phyloP scores from a whole-genome alignment of 2,113 vertebrate genomes.

The Chaetorhynchus papuensis region DNA sequence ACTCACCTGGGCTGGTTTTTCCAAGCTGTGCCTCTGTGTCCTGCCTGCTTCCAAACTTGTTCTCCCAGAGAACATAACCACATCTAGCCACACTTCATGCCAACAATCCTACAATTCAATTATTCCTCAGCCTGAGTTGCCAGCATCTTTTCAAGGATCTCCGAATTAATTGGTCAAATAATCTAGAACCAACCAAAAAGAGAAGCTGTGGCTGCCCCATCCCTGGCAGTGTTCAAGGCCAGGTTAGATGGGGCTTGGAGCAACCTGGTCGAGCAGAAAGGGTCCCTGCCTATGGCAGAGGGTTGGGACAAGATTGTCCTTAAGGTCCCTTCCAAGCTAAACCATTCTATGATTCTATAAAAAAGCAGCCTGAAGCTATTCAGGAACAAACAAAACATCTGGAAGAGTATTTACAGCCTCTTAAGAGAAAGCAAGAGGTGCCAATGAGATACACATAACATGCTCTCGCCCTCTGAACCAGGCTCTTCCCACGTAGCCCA shows the following conservation, averaged over 20 bases:
- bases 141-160: neutral
- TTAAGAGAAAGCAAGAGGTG: neutral
- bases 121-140: neutral
- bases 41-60: neutral
- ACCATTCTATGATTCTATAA: neutral
- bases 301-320: neutral
- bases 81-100: neutral
- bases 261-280: neutral
- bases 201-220: neutral
- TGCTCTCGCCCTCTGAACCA: neutral
- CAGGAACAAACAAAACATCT: neutral
- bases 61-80: neutral
- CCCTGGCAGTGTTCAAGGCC: neutral
- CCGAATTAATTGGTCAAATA: neutral
- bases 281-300: neutral
- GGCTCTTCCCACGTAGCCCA: rapidly evolving
- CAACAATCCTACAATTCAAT: neutral
- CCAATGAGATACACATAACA: rapidly evolving
- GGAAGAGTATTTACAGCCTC: neutral
- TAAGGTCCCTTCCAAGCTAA: neutral
- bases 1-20: neutral
- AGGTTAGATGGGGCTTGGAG: neutral
- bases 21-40: neutral
- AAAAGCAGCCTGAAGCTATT: neutral
- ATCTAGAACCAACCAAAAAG: neutral